Conservation (phyloP, 2,113 vertebrate genomes). For the Oryzias woworae region DNA sequence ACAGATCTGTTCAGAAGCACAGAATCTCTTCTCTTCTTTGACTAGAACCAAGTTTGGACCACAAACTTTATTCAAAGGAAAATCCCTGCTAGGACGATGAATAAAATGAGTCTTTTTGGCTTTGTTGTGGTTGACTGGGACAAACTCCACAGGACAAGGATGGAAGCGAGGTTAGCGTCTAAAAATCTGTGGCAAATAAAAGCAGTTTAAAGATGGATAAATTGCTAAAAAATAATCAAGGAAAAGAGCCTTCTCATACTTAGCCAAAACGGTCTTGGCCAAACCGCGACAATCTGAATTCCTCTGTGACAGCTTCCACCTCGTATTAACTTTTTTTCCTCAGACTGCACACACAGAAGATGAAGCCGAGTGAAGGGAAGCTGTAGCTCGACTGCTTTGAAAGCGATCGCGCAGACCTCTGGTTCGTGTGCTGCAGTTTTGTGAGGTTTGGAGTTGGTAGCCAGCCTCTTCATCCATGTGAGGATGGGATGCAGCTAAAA, state of each 20-base stretch:
- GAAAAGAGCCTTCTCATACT: slow-evolving; percentile 44
- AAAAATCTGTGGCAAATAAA: not conserved
- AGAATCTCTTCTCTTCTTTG: slow-evolving; percentile 7
- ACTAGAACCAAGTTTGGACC: slow-evolving; percentile 38
- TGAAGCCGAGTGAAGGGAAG: slow-evolving; percentile 9
- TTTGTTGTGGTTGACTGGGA: slow-evolving; percentile 56
- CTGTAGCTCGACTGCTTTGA: slow-evolving; percentile 41
- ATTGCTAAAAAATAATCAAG: slow-evolving; percentile 55
- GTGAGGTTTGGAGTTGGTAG: slow-evolving; percentile 33
- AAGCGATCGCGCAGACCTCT: slow-evolving; percentile 35
- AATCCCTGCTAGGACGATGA: slow-evolving; percentile 64
- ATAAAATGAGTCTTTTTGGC: slow-evolving; percentile 73
- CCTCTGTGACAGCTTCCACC: slow-evolving; percentile 53
- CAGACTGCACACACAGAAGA: slow-evolving; percentile 60
- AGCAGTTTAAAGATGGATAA: slow-evolving; percentile 30
- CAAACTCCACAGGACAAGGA: slow-evolving; percentile 40
- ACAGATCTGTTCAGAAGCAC: slow-evolving; percentile 33
- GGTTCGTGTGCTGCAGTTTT: slow-evolving; percentile 46
- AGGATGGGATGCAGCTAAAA: slow-evolving; percentile 35
- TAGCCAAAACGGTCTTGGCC: slow-evolving; percentile 46
- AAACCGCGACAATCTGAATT: slow-evolving; percentile 48
- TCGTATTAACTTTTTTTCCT: slow-evolving; percentile 51
- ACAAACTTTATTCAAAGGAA: slow-evolving; percentile 70
- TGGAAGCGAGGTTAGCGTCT: slow-evolving; percentile 12
- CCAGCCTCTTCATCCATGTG: slow-evolving; percentile 29